Evolutionary conservation across 1,140 invertebrate species (phyloP).

Genomic region (Hetaerina americana): DNA sequence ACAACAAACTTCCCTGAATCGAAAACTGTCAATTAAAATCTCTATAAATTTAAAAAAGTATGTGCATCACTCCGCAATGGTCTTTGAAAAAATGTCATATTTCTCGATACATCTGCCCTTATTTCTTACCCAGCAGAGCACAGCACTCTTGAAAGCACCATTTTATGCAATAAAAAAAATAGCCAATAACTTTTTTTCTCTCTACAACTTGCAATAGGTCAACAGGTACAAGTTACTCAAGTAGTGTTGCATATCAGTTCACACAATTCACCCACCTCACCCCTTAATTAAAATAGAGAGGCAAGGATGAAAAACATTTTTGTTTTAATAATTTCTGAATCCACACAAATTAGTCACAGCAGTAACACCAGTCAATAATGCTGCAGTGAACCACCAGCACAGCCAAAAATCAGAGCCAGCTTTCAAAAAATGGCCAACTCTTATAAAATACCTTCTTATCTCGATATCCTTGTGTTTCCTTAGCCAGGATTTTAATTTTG

Average conservation of each 20-base stretch:
- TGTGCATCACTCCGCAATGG: not conserved
- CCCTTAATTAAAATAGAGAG: not conserved
- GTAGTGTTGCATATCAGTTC: not conserved
- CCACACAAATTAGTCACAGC: not conserved
- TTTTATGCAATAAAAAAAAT: slow-evolving; percentile 1
- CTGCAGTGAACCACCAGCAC: not conserved
- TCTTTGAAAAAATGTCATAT: not conserved
- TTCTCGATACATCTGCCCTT: not conserved
- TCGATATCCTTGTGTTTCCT: not conserved
- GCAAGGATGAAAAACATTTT: not conserved
- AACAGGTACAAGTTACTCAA: not conserved
- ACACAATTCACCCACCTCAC: not conserved
- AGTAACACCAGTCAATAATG: not conserved
- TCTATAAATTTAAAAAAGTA: not conserved
- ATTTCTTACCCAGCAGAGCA: not conserved
- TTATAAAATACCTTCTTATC: not conserved
- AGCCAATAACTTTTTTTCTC: not conserved
- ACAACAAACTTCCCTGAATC: not conserved
- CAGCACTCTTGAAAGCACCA: not conserved
- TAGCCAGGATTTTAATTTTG: not conserved
- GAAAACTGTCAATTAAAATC: not conserved
- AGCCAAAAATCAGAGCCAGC: not conserved
- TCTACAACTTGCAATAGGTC: not conserved
- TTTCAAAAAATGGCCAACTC: not conserved
- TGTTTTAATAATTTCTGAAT: not conserved